Conservation (phyloP, 2,113 vertebrate species). For the Azemiops feae region DNA sequence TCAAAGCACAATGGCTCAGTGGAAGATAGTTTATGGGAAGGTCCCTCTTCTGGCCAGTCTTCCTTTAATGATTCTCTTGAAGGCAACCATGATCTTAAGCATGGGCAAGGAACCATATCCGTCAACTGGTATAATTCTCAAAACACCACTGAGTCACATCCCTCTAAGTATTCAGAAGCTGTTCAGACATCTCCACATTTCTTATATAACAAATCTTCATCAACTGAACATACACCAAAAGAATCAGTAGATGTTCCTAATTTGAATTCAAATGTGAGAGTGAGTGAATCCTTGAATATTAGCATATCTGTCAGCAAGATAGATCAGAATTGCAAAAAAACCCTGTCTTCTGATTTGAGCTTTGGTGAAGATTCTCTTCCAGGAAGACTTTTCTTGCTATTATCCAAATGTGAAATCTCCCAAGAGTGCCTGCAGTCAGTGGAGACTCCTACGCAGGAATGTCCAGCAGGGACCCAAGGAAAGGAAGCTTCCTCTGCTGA, state of each 20-base stretch:
- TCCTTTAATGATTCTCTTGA: conserved; percentile 28
- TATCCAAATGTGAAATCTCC: conserved; percentile 42
- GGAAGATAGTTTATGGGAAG: conserved; percentile 48
- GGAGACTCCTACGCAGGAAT: conserved; percentile 42
- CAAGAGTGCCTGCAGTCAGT: neutral
- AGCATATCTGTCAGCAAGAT: conserved; percentile 64
- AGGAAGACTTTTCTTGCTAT: conserved; percentile 84
- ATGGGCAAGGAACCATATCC: conserved; percentile 29
- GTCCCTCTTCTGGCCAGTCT: neutral
- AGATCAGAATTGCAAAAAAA: conserved; percentile 48
- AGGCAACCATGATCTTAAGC: conserved; percentile 41
- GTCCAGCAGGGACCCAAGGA: neutral
- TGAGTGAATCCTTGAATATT: conserved; percentile 65
- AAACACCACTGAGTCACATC: conserved; percentile 36
- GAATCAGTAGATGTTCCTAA: conserved; percentile 44
- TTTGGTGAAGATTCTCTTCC: conserved; percentile 75
- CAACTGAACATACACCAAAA: conserved; percentile 26
- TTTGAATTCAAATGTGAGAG: conserved; percentile 41
- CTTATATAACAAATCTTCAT: neutral
- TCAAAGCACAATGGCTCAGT: neutral
- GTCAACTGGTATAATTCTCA: conserved; percentile 38
- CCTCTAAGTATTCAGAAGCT: conserved; percentile 17
- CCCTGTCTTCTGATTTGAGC: conserved; percentile 40
- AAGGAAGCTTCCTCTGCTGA: conserved; percentile 37
- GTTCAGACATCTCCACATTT: conserved; percentile 34